Evolutionary conservation across 2,797 vertebrate species (phyloP), one percentile per base, ranked within the genome.

Genomic region (Enteromius argenteus): DNA sequence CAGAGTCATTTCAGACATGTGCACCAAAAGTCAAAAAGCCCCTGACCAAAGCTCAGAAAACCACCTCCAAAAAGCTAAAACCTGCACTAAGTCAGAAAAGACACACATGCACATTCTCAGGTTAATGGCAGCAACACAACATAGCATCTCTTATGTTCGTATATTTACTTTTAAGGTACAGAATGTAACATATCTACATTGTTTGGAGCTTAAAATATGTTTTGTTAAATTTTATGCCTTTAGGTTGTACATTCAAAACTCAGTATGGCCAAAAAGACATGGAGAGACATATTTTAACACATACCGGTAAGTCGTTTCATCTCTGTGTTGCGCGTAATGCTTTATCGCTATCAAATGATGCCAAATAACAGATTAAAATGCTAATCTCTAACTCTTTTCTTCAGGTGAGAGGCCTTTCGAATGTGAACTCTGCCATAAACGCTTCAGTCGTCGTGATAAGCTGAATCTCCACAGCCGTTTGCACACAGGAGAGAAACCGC

Each of bases 241-340:
- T 87, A 99, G 98, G 98, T 87, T 99, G 98, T 91, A 96, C 96
- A 32, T 99, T 99, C 91, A 99, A 98, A 94, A 99, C 98, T 0
- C 97, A 98, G 64, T 98, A 99, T 44, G 98, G 98, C 39, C 97
- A 98, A 94, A 99, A 99, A 93, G 98, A 99, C 89, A 98, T 99
- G 97, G 98, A 99, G 76, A 95, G 98, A 0, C 98, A 99, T 66
- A 95, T 98, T 76, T 96, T 98, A 92, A 99, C 97, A 0, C 98
- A 99, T 90, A 99, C 98, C 0, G 98, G 98, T 98, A 91, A 67
- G 81, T 89, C n/a, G 3, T 23, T 73, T 58, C 2, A 23, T 77
- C 3, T n/a, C 21, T 32, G 21, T 39, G 14, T 67, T 23, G 19
- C 32, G 17, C 2, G 35, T 58, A 2, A 56, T 0, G 32, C 44